Conservation (phyloP, 1,140 invertebrate genomes). For the Ceratoteleas bidentatus region DNA sequence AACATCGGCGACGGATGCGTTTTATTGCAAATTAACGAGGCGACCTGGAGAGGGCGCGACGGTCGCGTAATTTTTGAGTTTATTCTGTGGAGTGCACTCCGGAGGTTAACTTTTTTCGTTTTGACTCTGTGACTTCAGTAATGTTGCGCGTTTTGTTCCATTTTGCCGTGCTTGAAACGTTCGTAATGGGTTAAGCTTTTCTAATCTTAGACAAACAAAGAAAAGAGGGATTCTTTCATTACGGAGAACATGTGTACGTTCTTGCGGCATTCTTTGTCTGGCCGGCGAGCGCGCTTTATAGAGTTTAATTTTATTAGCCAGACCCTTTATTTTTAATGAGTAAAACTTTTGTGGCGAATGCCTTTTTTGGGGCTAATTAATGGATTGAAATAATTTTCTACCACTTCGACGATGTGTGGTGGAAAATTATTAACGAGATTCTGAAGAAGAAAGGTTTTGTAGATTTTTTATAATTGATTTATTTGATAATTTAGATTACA, state of each 20-base stretch:
- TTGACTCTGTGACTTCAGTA: constrained; percentile 22
- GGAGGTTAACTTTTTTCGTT: constrained; percentile 7
- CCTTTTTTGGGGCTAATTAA: too few relatives aligned
- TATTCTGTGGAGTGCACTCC: not conserved
- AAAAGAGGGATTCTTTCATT: constrained; percentile 24
- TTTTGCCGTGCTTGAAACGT: constrained; percentile 51
- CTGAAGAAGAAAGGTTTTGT: too few relatives aligned
- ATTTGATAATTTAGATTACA: too few relatives aligned
- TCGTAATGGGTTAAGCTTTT: constrained; percentile 52
- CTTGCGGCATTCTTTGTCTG: constrained; percentile 13
- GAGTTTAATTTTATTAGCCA: too few relatives aligned
- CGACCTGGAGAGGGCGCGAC: constrained; percentile 5
- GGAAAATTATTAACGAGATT: too few relatives aligned
- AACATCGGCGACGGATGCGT: not conserved
- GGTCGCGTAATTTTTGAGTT: constrained; percentile 21
- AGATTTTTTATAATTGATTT: too few relatives aligned
- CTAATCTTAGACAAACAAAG: constrained; percentile 31
- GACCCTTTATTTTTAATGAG: too few relatives aligned
- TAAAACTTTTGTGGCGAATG: too few relatives aligned
- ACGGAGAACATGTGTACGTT: constrained; percentile 21
- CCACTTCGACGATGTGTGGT: too few relatives aligned
- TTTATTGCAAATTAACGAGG: constrained; percentile 41
- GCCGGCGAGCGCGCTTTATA: too few relatives aligned
- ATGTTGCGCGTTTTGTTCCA: constrained; percentile 29
- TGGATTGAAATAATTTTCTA: too few relatives aligned